Conservation (phyloP, 2,888 invertebrate species). For the Drosophila koepferae region DNA sequence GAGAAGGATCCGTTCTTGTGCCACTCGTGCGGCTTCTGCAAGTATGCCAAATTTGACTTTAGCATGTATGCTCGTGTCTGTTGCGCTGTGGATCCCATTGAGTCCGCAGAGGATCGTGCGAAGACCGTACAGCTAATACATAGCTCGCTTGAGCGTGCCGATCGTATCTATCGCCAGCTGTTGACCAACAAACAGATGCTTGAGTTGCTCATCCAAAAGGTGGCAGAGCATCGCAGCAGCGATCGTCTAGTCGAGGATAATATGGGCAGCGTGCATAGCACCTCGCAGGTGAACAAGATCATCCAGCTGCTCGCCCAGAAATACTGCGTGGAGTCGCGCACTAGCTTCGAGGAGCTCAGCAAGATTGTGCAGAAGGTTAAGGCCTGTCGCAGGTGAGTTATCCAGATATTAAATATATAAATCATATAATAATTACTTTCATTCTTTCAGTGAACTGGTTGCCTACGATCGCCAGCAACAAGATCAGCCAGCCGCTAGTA, state of each 20-base stretch:
- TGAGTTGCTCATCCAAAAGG: slow-evolving; percentile 93
- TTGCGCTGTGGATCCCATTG: slow-evolving; percentile 98
- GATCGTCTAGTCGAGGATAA: slow-evolving; percentile 87
- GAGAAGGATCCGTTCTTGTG: slow-evolving; percentile 99
- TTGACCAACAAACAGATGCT: slow-evolving; percentile 95
- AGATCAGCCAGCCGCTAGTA: slow-evolving; percentile 82
- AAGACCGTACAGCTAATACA: slow-evolving; percentile 97
- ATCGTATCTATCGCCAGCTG: slow-evolving; percentile 95
- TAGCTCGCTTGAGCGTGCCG: slow-evolving; percentile 95
- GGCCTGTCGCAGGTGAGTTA: slow-evolving; percentile 90
- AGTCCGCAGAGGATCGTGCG: slow-evolving; percentile 97
- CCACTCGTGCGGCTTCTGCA: slow-evolving; percentile 99
- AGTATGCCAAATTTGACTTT: slow-evolving; percentile 99
- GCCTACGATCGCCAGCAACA: slow-evolving; percentile 94
- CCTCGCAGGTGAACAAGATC: slow-evolving; percentile 93
- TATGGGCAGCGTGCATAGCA: slow-evolving; percentile 86
- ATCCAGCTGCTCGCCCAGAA: slow-evolving; percentile 97
- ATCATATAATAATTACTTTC: background rate
- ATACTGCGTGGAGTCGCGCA: slow-evolving; percentile 97
- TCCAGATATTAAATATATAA: background rate
- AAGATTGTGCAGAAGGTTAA: slow-evolving; percentile 95
- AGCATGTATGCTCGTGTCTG: slow-evolving; percentile 95
- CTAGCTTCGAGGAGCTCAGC: slow-evolving; percentile 97
- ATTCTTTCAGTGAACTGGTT: slow-evolving; percentile 90
- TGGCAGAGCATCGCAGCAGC: slow-evolving; percentile 92